Conservation (phyloP, 2,113 vertebrate genomes). For the Chionis minor region DNA sequence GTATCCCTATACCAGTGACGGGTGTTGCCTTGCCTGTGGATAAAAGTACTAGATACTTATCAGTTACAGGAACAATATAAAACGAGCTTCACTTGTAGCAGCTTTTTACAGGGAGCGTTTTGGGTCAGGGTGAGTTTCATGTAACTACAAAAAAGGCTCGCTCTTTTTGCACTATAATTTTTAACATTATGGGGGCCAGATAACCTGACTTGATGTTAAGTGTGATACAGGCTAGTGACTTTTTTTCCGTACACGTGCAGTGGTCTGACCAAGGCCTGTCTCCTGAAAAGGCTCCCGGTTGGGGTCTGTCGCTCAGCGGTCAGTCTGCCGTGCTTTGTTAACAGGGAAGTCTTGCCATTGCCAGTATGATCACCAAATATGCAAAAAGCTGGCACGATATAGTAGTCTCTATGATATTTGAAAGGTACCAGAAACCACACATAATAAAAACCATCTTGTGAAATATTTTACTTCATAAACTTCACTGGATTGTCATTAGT, state of each 20-base stretch:
- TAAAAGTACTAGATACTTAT: not conserved
- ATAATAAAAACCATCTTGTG: accelerated
- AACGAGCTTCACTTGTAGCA: not conserved
- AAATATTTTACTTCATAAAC: not conserved
- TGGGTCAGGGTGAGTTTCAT: not conserved
- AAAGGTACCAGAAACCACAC: not conserved
- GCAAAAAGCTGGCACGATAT: not conserved
- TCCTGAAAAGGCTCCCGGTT: not conserved
- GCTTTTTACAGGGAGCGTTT: not conserved
- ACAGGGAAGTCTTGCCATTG: accelerated
- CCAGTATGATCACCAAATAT: accelerated
- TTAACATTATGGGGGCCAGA: not conserved
- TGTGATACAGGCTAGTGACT: too few species aligned
- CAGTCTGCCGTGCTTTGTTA: not conserved
- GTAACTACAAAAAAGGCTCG: too few species aligned
- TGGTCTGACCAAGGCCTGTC: accelerated
- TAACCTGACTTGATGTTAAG: too few species aligned
- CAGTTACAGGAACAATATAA: not conserved
- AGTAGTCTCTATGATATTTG: too few species aligned
- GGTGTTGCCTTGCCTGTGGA: accelerated
- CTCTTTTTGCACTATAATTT: accelerated
- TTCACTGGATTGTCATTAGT: too few species aligned
- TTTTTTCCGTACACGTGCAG: not conserved
- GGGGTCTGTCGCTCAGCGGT: not conserved
- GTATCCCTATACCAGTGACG: accelerated